Evolutionary conservation across 2,113 vertebrate species (phyloP), one percentile per base, ranked within the genome.

Genomic region (Salminus brasiliensis): DNA sequence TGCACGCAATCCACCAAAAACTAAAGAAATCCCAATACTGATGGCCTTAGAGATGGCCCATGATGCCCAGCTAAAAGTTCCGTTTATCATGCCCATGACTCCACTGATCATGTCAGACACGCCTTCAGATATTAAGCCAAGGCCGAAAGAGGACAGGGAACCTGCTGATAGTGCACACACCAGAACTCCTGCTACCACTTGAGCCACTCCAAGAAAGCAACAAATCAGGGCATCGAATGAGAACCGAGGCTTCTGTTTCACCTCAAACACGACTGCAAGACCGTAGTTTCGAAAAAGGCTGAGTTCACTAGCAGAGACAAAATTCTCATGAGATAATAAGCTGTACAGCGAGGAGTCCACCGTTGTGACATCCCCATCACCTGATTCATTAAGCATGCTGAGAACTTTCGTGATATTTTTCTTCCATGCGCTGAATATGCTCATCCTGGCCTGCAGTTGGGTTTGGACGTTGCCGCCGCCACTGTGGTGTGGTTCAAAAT

Each of bases 21-120:
- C 36, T 29, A 86, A 73, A 39, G 85, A 80, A 12, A 74, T 43
- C 30, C 72, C 83, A 29, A 85, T 52, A 15, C 49, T 45, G 0
- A 81, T 47, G n/a, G 62, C 13, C 62, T 86, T 84, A 43, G 82
- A 71, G 0, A 84, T 60, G 3, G 83, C 79, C 83, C 83, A 86
- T 43, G 81, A 59, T 53, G 60, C 76, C 85, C 85, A 86, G 55
- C 12, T 11, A 71, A 86, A 86, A 29, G 6, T 34, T 2, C 80
- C 85, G 16, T 67, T 76, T 34, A 82, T 77, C 80, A 82, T 85
- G 7, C 82, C 85, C 52, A 60, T 32, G 23, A 78, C 15, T 29
- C 85, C 82, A 23, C 6, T 49, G 10, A 81, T 80, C 49, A 86
- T 81, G 59, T 86, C 85, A 16, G 75, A 76, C 7, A 86, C 67